Evolutionary conservation across 2,888 invertebrate species (phyloP), one percentile per base, ranked within the genome.

Genomic region (Hypolimnas misippus): DNA sequence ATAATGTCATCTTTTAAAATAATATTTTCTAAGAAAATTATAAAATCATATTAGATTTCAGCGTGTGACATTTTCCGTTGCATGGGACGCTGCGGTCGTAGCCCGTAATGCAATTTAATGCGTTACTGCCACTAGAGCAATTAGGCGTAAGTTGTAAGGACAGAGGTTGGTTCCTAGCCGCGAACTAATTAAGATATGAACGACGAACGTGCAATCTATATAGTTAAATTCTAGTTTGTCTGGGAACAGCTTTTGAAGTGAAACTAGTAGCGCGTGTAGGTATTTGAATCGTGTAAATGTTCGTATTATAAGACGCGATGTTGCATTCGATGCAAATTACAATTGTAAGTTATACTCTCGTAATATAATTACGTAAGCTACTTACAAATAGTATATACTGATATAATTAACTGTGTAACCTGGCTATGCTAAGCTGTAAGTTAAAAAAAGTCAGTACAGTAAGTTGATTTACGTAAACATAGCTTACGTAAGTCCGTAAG

Each of bases 101-200:
- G 19, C 31, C 17, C 42, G 40, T 58, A 52, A 58, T 42, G 14
- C 42, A 44, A 58, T 58, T 44, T 52, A 35, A 19, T 31, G 31
- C 33, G 58, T 58, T 58, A 58, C 31, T 16, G 33, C 42, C 52
- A 29, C 42, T 29, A 52, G 51, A 44, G 19, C 58, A 58, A 58
- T 58, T 58, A 58, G 19, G 31, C 33, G 19, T 33, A 14, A 33
- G 38, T 52, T 58, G 35, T 29, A 58, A 58, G 40, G 58, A 33
- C 33, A 19, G 51, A 33, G 12, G 25, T 17, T 44, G 25, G 31
- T 29, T 19, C 21, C 33, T n/a, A 44, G 52, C 58, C 58, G 52
- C 58, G 17, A 12, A 29, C 51, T 52, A 29, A 40, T 58, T 42
- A 42, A 38, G 51, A 38, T 12, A 14, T 14, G 42, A n/a, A 31